Evolutionary conservation across 2,113 vertebrate species (phyloP), one percentile per base, ranked within the genome.

Genomic region (Onychostruthus taczanowskii): DNA sequence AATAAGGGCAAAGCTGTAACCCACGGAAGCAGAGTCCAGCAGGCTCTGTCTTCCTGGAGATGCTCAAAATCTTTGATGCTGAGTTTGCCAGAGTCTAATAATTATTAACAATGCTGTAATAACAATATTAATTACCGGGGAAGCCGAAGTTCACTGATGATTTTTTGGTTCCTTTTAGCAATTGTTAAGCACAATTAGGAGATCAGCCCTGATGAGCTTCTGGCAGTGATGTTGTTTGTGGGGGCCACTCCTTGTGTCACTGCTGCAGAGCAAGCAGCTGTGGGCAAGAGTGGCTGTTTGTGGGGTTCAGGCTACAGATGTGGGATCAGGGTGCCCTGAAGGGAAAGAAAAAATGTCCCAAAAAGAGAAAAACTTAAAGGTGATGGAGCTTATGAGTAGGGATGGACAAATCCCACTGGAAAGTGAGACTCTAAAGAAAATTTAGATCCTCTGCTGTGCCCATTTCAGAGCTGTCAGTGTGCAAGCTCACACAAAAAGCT

Each of bases 151-250:
- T 90, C 78, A 43, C 58, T 56, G 13, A 3, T 87, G 84, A 66
- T 22, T 90, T 79, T 94, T 97, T 96, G 83, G 56, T 84, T 96
- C 77, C 94, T 96, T 97, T 96, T 73, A 92, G 94, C 85, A 91
- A 94, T 97, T 62, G 68, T 95, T 90, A 95, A 95, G 78, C 56
- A 91, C 92, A 94, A 88, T 94, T 93, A 90, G 73, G 90, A 96
- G 92, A 82, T 77, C 56, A 92, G 93, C 90, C 85, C 56, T 89
- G 78, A 76, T 80, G 82, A 81, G 88, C 52, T 97, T 8, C 18
- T 85, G 94, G 93, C 56, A 82, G 68, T 43, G 53, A 33, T 61
- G 73, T 14, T 59, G 33, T 90, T 6, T 88, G 4, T 31, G 33
- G 1, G 6, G 66, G 30, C 75, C 13, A 9, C 56, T 95, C 23